Base-by-base conservation (phyloP, 1,140 invertebrate genomes). In the Temnothorax nylanderi region DNA sequence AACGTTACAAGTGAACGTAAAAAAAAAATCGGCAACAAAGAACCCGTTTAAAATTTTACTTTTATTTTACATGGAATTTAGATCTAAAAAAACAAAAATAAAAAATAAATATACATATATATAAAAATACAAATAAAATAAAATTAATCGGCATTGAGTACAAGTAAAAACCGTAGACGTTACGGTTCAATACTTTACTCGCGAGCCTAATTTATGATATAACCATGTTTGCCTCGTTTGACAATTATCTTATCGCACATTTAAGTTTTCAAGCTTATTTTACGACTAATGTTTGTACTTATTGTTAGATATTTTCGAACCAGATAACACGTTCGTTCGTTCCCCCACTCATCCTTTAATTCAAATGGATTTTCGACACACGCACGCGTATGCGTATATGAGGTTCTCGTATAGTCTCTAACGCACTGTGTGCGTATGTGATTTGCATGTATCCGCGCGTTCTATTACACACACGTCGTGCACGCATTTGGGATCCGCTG, bases 401-500 rank as follows among this genome's bases (percentile, higher is more conserved):
- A 54, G 51, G 6, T 54, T 3, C 51, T 13, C 37, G 37, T 6
- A 26, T 6, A 26, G 26, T 26, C 26, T 26, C 1, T 26, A 26
- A 26, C 26, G 26, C 26, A 26, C 26, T 44, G 44, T 47, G 51
- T 54, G 16, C 11, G 26, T 77, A 54, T 69, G 47, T 37, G 69
- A n/a, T 34, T 80, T 75, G 56, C 56, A 51, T 58, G 34, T 3
- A 16, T 58, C 32, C 64, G 80, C 34, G 64, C 69, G 62, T 10
- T n/a, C 41, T 54, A 54, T 10, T 18, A 54, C 62, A 65, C 26
- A 10, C 37, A 16, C 54, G 32, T 26, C 26, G 10, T 49, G 44
- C 81, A 51, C 37, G 65, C 82, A 80, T 91, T 91, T 88, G 82
- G 89, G 87, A 75, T 75, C 88, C 86, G 89, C 89, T 89, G 89